A percentile compares a stretch with the other conserved stretches of the same genome.
These are phyloP conservation scores for Kryptolebias ocellatus DNA, from an alignment of 2,797 vertebrate species.

Conservation along the genomic window DNA sequence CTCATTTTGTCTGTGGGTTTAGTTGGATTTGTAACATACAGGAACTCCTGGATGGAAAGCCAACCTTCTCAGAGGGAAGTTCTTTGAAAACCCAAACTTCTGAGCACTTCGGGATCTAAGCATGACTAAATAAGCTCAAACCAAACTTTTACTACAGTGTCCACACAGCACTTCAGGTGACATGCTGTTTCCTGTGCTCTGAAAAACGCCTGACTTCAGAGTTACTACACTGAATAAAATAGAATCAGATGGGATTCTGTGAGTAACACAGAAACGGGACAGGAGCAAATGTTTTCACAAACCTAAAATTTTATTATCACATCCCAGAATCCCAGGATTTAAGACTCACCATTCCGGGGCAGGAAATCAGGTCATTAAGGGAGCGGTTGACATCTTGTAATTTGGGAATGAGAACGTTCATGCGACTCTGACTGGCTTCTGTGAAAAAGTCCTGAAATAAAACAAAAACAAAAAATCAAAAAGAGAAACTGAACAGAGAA, in stretches of 20 bases:
- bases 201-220: neutral
- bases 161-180: no score
- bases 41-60: neutral
- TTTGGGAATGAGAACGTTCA: constrained; percentile 87
- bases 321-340: neutral
- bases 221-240: neutral
- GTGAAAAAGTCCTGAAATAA: constrained; percentile 81
- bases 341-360: constrained; percentile 82
- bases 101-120: neutral
- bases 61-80: neutral
- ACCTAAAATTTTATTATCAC: neutral
- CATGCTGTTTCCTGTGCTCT: no score
- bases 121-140: no score
- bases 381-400: constrained; percentile 92
- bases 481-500: neutral
- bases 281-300: neutral
- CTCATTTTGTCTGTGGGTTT: no score
- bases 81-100: neutral
- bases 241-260: no score
- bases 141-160: no score
- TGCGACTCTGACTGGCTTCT: constrained; percentile 78
- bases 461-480: neutral
- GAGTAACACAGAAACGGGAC: neutral
- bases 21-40: no score
- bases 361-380: constrained; percentile 88